Evolutionary conservation across 2,113 vertebrate species (phyloP), one percentile per base, ranked within the genome.

Genomic region (Picathartes gymnocephalus): DNA sequence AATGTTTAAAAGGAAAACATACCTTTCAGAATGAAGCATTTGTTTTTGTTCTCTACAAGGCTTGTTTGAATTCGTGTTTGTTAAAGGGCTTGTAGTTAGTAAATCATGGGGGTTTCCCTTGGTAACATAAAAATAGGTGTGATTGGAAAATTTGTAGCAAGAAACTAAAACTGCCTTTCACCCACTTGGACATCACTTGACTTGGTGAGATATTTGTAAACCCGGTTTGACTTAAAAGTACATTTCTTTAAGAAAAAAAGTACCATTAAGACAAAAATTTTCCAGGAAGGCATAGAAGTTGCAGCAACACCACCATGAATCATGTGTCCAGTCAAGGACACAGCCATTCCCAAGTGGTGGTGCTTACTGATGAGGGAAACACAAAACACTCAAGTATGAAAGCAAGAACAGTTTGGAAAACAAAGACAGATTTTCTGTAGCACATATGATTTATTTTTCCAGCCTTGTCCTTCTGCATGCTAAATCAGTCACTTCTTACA

Each of bases 1-100:
- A 74, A 74, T 95, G 73, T 95, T 94, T 87, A 79, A 92, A 91
- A 92, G 95, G 88, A 96, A 95, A 95, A 85, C 91, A 96, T 90
- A 79, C 87, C 84, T 96, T 96, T 95, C 78, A 77, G 83, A 86
- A 81, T 93, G 84, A 88, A 96, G 30, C 60, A 94, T 90, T 91
- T 97, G 74, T 87, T 96, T 96, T 95, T 92, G 57, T 93, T 96
- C 91, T 94, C 93, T 81, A 81, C 82, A 94, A 94, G 81, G 13
- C 73, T 76, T 95, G 71, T 92, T 94, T 95, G 81, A 95, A 73
- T 87, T 94, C 50, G 22, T 84, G 78, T 95, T 96, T 92, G 60
- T 93, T 95, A 92, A 90, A 90, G 81, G 72, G 18, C 51, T 90
- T 90, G 72, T 95, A 92, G 90, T 95, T 95, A 94, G 83, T 96